Conservation (phyloP, 2,113 vertebrate genomes). For the Alaudala cheleensis region DNA sequence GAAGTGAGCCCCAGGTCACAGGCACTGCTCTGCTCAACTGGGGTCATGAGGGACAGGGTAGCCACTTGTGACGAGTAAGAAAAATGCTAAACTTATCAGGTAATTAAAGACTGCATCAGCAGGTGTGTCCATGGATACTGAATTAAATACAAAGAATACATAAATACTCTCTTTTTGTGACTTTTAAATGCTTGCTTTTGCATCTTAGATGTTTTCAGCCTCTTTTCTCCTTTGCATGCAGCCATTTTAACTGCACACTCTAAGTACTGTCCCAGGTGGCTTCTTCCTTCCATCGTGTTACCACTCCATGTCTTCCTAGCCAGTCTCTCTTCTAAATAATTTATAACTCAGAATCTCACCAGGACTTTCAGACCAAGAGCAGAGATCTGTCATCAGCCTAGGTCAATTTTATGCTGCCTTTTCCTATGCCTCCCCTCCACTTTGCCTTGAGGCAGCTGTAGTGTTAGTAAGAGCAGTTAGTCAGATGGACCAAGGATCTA, state of each 20-base stretch:
- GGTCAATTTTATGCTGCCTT: not conserved
- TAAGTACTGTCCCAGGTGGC: not conserved
- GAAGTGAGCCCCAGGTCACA: not conserved
- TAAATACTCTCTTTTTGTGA: not conserved
- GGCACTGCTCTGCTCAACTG: not conserved
- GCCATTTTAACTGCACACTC: not conserved
- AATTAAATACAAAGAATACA: not conserved
- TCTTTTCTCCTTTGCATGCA: not conserved
- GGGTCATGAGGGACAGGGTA: not conserved
- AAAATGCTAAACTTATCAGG: not conserved
- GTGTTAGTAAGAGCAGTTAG: not conserved
- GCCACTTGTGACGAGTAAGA: accelerated
- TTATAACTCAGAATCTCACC: conserved; percentile 5
- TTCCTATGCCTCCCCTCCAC: not conserved
- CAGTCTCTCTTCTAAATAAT: not conserved
- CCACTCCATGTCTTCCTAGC: not conserved
- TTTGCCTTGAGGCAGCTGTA: not conserved
- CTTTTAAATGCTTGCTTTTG: not conserved
- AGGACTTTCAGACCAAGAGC: not conserved
- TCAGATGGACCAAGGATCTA: not conserved
- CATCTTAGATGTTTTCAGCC: not conserved
- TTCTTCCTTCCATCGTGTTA: not conserved
- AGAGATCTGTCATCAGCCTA: not conserved
- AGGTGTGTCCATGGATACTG: not conserved
- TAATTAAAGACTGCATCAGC: not conserved